phyloP scores from a whole-genome alignment of 35 echinoderm and acorn worm genomes.

The Apostichopus parvimensis region DNA sequence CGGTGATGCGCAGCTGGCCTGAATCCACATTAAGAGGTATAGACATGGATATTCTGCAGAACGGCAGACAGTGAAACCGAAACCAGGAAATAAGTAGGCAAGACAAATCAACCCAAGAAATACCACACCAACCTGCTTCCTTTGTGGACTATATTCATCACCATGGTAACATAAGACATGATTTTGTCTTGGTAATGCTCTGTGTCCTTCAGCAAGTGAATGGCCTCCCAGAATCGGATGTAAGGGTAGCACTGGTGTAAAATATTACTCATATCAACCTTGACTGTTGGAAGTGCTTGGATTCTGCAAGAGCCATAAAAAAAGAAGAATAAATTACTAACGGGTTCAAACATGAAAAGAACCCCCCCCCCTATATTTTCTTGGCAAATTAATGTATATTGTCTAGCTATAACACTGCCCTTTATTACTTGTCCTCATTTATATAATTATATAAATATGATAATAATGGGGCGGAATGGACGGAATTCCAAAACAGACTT shows the following conservation, averaged over 20 bases:
- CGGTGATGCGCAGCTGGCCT: too few relatives aligned
- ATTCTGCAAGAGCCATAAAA: neutral
- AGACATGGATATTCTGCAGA: too few relatives aligned
- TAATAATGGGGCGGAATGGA: too few relatives aligned
- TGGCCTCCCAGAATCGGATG: constrained; percentile 22
- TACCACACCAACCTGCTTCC: constrained; percentile 19
- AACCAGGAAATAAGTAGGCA: neutral
- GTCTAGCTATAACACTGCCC: too few relatives aligned
- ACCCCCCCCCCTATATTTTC: too few relatives aligned
- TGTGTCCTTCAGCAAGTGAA: neutral
- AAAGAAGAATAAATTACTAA: neutral
- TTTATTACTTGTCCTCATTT: too few relatives aligned
- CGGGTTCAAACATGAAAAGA: too few relatives aligned
- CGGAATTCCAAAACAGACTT: too few relatives aligned
- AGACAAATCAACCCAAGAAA: neutral
- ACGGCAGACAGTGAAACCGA: neutral
- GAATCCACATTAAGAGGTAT: too few relatives aligned
- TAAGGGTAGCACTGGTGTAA: constrained; percentile 39
- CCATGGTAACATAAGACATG: neutral
- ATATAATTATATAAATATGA: too few relatives aligned
- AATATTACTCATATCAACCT: constrained; percentile 12
- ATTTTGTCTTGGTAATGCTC: neutral
- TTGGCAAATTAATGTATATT: too few relatives aligned
- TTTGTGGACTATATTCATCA: neutral
- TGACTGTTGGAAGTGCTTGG: neutral